Percentiles rank a stretch among this genome's conserved stretches.
These are phyloP conservation scores for Arion vulgaris DNA, from an alignment of 1,140 invertebrate species.

Conservation along the genomic window DNA sequence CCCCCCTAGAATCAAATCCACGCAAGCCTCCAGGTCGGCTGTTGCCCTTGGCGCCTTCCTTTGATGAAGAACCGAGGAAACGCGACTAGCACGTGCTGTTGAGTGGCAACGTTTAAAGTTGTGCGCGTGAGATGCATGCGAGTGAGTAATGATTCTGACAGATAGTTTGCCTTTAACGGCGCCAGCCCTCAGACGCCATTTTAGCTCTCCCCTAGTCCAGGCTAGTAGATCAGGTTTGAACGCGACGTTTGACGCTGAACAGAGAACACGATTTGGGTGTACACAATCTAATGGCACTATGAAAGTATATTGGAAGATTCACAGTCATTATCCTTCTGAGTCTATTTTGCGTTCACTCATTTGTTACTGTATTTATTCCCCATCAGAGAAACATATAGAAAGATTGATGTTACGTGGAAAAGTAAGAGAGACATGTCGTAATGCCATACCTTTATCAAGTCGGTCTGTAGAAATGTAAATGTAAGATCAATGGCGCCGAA, in stretches of 20 bases:
- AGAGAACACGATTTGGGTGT: neutral
- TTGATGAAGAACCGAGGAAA: constrained; percentile 7
- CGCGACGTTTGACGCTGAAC: neutral
- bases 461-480: no score
- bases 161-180: neutral
- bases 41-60: constrained; percentile 11
- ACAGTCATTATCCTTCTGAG: no score
- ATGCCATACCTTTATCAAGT: no score
- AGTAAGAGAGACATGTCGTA: no score
- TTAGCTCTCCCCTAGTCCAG: neutral
- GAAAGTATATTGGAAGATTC: no score
- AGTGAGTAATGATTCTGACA: constrained; percentile 7
- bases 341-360: no score
- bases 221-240: neutral
- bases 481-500: no score
- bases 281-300: neutral
- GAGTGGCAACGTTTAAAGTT: constrained; percentile 1
- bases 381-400: no score
- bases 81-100: constrained; percentile 8
- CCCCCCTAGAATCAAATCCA: neutral
- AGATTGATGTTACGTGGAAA: no score
- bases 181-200: neutral
- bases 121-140: constrained; percentile 11
- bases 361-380: no score
- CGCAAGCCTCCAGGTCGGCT: neutral